phyloP scores from a whole-genome alignment of 2,113 vertebrate genomes.

The Peucedramus taeniatus region DNA sequence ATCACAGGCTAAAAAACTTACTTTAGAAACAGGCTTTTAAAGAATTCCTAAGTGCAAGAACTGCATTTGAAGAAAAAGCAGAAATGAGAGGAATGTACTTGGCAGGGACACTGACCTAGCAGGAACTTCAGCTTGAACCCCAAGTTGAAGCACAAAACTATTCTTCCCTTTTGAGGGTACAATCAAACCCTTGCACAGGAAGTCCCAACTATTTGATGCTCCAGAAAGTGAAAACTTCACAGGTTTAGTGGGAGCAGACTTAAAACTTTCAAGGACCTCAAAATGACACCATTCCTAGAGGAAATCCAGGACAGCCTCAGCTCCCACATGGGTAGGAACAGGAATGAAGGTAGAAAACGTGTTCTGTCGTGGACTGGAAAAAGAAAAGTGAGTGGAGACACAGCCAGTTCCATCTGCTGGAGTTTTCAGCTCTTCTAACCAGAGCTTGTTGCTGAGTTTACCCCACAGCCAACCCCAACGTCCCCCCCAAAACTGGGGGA shows the following conservation, averaged over 20 bases:
- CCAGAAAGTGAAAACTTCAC: conserved; percentile 29
- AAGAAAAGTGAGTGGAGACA: not conserved
- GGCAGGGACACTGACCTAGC: conserved; percentile 47
- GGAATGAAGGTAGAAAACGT: not conserved
- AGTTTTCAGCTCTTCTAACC: not conserved
- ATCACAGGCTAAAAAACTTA: conserved; percentile 34
- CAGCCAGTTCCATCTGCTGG: not conserved
- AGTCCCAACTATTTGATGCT: conserved; percentile 12
- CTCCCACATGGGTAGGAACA: rapidly evolving
- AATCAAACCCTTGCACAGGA: not conserved
- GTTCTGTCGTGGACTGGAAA: rapidly evolving
- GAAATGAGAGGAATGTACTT: conserved; percentile 42
- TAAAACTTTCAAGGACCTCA: conserved; percentile 2
- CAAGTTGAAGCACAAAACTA: conserved; percentile 22
- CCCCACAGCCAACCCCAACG: not conserved
- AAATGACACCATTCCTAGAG: not conserved
- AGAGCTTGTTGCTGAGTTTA: not conserved
- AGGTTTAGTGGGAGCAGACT: not conserved
- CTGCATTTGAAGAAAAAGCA: conserved; percentile 36
- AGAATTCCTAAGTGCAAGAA: conserved; percentile 34
- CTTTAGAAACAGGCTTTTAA: conserved; percentile 24
- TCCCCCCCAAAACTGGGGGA: not conserved
- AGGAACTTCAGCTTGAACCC: conserved; percentile 39
- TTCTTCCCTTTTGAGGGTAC: conserved; percentile 8
- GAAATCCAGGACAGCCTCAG: not conserved